Evolutionary conservation across 1,140 invertebrate genomes (phyloP), one percentile per base, ranked within the genome.

Genomic region (Leptinotarsa undecemlineata): DNA sequence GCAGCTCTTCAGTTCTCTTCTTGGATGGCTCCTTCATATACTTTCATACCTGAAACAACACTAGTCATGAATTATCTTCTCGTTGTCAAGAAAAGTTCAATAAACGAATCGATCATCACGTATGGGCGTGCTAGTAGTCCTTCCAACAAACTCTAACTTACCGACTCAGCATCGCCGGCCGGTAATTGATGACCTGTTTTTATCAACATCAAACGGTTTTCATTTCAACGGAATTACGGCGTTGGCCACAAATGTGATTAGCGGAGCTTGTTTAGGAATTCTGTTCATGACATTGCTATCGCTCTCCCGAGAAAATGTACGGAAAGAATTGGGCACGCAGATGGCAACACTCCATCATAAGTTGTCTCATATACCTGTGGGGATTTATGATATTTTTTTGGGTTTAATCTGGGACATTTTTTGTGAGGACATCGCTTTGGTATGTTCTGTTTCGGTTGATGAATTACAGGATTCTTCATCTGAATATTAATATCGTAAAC

Each of bases 141-240:
- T 19, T 17, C 51, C 51, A 57, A 19, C 51, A 57, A 57, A n/a
- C 51, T 57, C 51, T 15, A 57, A 57, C 51, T 19, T 17, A 57
- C 51, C 51, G 51, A 57, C 51, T 57, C 51, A 57, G 51, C 51
- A 57, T 57, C 51, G 14, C n/a, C 51, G 15, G 51, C 51, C 51
- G 51, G 51, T 57, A 57, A 57, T 57, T 17, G 51, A 57, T 57
- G 51, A 57, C 51, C 51, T 17, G 51, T 57, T 57, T 57, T 57
- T 57, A 57, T 57, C 51, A 57, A 57, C 51, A 57, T 57, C 51
- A 57, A 57, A 57, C 51, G 51, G 51, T 57, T 57, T 57, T 57
- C 51, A 57, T 57, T 57, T 57, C 17, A 57, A 57, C 51, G 51
- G 51, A 57, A 57, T 57, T 57, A 57, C 51, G 51, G 51, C 15